Conservation (phyloP, 2,888 invertebrate species). For the Elegia similella region DNA sequence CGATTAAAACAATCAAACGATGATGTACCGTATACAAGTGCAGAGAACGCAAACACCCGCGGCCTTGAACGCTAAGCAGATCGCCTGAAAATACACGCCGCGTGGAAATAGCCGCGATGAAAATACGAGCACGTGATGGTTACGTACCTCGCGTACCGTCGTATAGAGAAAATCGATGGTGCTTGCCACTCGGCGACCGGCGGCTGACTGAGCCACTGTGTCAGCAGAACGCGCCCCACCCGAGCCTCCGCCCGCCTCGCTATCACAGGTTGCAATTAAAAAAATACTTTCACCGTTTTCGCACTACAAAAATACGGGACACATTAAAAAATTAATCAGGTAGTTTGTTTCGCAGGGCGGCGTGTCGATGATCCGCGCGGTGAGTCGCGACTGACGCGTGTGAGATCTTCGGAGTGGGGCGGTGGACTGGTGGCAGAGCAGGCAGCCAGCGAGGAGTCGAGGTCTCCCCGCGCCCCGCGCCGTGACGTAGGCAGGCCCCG, state of each 20-base stretch:
- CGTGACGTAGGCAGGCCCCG: slow-evolving; percentile 68
- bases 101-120: slow-evolving; percentile 75
- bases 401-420: slow-evolving; percentile 60
- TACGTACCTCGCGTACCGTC: slow-evolving; percentile 74
- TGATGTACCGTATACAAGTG: slow-evolving; percentile 43
- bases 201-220: slow-evolving; percentile 82
- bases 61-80: slow-evolving; percentile 78
- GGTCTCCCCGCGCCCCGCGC: slow-evolving; percentile 60
- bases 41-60: slow-evolving; percentile 70
- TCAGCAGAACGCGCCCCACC: slow-evolving; percentile 78
- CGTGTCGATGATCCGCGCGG: slow-evolving; percentile 46
- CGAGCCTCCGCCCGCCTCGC: slow-evolving; percentile 65
- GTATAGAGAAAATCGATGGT: slow-evolving; percentile 78
- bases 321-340: slow-evolving; percentile 57
- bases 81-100: slow-evolving; percentile 73
- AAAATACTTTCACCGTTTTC: slow-evolving; percentile 59
- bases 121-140: slow-evolving; percentile 76
- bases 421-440: slow-evolving; percentile 63
- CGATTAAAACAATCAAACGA: slow-evolving; percentile 52
- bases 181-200: slow-evolving; percentile 79
- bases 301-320: slow-evolving; percentile 58
- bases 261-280: slow-evolving; percentile 67
- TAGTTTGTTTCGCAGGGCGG: slow-evolving; percentile 42
- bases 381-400: slow-evolving; percentile 58
- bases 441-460: slow-evolving; percentile 55